Evolutionary conservation across 92 coral and sea anemone species (phyloP).

Genomic region (Epizoanthus rinbou): DNA sequence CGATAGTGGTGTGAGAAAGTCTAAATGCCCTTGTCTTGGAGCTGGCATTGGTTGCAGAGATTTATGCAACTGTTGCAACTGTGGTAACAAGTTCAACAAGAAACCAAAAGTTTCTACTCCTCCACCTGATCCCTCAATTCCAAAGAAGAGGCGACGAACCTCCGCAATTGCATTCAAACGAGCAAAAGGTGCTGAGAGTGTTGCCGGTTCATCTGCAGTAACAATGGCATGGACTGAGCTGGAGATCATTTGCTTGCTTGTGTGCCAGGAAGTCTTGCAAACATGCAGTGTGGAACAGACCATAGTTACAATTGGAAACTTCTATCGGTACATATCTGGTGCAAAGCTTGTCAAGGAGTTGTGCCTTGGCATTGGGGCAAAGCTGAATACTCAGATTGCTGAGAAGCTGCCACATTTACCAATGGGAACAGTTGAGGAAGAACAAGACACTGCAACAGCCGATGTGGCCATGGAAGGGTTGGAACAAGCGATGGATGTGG

Average conservation of each 20-base stretch:
- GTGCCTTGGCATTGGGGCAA: constrained; percentile 40
- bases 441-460: constrained; percentile 27
- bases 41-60: constrained; percentile 38
- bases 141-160: constrained; percentile 31
- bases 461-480: constrained; percentile 35
- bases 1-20: constrained; percentile 18
- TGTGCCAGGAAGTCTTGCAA: constrained; percentile 43
- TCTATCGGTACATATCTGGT: constrained; percentile 38
- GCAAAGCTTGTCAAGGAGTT: constrained; percentile 43
- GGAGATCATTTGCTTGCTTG: constrained; percentile 36
- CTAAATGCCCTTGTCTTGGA: constrained; percentile 46
- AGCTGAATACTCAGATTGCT: constrained; percentile 31
- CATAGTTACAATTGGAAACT: constrained; percentile 21
- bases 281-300: constrained; percentile 37
- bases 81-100: constrained; percentile 34
- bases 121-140: constrained; percentile 22
- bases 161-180: constrained; percentile 36
- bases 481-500: constrained; percentile 40
- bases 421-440: constrained; percentile 29
- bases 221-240: constrained; percentile 42
- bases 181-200: constrained; percentile 28
- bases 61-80: constrained; percentile 34
- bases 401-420: constrained; percentile 39
- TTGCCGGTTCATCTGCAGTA: constrained; percentile 34
- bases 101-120: constrained; percentile 15